These are phyloP conservation scores for Galeruca laticollis DNA, from an alignment of 2,888 invertebrate genomes.

Conservation along the genomic window DNA sequence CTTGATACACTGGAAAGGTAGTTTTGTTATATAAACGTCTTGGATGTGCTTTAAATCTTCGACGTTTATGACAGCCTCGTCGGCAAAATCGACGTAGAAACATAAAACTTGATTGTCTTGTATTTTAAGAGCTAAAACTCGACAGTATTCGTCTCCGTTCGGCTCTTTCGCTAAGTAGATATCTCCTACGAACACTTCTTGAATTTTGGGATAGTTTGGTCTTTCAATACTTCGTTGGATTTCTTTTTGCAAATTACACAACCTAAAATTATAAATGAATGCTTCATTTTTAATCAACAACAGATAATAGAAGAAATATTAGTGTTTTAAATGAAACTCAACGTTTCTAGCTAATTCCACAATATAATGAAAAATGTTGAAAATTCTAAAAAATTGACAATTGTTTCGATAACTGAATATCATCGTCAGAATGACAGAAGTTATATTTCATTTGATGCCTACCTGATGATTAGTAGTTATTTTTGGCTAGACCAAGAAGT, in stretches of 20 bases:
- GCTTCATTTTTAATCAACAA: too few species aligned
- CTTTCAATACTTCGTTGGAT: conserved; percentile 47
- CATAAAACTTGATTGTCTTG: conserved; percentile 67
- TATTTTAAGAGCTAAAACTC: conserved; percentile 67
- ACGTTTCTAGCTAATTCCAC: too few species aligned
- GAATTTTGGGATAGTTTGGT: conserved; percentile 54
- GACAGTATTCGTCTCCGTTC: conserved; percentile 65
- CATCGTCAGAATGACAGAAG: too few species aligned
- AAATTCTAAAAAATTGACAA: too few species aligned
- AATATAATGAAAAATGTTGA: too few species aligned
- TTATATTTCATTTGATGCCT: too few species aligned
- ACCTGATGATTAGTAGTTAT: too few species aligned
- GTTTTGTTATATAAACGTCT: conserved; percentile 66
- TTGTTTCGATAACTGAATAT: too few species aligned
- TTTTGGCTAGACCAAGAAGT: too few species aligned
- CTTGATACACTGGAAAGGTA: conserved; percentile 76
- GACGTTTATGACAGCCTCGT: conserved; percentile 66
- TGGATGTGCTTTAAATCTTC: conserved; percentile 68
- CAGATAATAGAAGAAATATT: too few species aligned
- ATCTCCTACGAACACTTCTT: conserved; percentile 63
- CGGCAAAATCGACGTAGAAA: conserved; percentile 76
- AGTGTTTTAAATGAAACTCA: too few species aligned
- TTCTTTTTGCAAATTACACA: conserved; percentile 48
- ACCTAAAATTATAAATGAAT: conserved; percentile 39
- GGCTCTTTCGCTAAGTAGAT: conserved; percentile 70